phyloP scores from a whole-genome alignment of 2,113 vertebrate genomes.

The Gracilinanus agilis region DNA sequence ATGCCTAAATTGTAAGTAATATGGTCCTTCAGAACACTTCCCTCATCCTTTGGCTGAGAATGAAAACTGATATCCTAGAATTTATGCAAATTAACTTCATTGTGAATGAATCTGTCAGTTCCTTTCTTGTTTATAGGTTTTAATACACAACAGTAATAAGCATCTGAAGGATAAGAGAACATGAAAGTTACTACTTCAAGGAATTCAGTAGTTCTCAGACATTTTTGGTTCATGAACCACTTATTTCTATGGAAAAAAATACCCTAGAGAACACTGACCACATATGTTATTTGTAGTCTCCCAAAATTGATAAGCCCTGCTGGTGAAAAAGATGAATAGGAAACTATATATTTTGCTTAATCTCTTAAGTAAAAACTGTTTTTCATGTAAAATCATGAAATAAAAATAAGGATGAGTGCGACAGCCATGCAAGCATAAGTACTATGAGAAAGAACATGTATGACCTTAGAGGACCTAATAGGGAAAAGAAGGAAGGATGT shows the following conservation, averaged over 20 bases:
- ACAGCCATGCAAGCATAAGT: not conserved
- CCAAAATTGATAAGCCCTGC: not conserved
- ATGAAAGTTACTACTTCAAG: not conserved
- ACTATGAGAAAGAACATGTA: not conserved
- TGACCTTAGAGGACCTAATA: not conserved
- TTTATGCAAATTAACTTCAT: not conserved
- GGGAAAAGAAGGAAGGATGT: not conserved
- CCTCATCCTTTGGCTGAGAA: not conserved
- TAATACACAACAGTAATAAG: not conserved
- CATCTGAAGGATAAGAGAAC: not conserved
- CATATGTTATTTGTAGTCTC: not conserved
- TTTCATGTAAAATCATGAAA: not conserved
- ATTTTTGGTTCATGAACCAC: not conserved
- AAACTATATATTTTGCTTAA: not conserved
- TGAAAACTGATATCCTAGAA: not conserved
- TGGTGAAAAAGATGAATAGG: not conserved
- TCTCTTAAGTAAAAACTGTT: not conserved
- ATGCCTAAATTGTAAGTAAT: not conserved
- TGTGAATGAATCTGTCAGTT: not conserved
- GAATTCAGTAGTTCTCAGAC: not conserved
- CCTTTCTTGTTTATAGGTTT: not conserved
- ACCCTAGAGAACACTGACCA: not conserved
- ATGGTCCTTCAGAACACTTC: not conserved
- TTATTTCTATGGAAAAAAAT: not conserved
- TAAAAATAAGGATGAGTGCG: not conserved